Conservation (phyloP, 2,797 vertebrate genomes). For the Argentina silus region DNA sequence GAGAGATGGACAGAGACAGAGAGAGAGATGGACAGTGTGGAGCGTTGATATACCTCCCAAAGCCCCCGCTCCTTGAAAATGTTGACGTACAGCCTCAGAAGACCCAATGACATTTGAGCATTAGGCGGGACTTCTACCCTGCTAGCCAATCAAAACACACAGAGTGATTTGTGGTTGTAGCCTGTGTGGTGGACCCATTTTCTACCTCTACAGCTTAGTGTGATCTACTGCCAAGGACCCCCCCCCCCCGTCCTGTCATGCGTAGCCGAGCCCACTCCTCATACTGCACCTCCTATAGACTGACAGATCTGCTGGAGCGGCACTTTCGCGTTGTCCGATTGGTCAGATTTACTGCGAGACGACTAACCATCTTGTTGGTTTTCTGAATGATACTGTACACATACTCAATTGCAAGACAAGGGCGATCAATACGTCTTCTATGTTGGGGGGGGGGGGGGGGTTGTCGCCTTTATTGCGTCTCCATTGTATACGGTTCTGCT, state of each 20-base stretch:
- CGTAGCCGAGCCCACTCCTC: conserved; percentile 23
- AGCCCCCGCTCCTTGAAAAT: too few species aligned
- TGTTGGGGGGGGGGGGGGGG: background rate
- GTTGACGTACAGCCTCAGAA: too few species aligned
- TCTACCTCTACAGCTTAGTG: background rate
- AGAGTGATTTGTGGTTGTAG: too few species aligned
- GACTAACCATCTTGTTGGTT: conserved; percentile 41
- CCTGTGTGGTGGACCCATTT: too few species aligned
- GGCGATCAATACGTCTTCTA: background rate
- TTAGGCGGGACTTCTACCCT: too few species aligned
- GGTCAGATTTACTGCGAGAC: conserved; percentile 52
- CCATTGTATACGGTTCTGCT: background rate
- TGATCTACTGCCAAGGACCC: conserved; percentile 30
- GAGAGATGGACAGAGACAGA: conserved; percentile 22
- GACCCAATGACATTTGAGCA: too few species aligned
- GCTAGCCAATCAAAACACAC: too few species aligned
- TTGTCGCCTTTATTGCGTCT: background rate
- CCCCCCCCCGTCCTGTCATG: conserved; percentile 23
- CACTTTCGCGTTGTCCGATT: conserved; percentile 38
- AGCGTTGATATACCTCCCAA: too few species aligned
- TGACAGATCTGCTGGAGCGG: conserved; percentile 54
- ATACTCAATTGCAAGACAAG: background rate
- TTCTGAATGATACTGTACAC: conserved; percentile 51
- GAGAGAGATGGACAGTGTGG: too few species aligned
- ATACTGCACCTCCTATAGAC: conserved; percentile 9